Conservation (phyloP, 1,140 invertebrate species). For the Sycobia sp. region DNA sequence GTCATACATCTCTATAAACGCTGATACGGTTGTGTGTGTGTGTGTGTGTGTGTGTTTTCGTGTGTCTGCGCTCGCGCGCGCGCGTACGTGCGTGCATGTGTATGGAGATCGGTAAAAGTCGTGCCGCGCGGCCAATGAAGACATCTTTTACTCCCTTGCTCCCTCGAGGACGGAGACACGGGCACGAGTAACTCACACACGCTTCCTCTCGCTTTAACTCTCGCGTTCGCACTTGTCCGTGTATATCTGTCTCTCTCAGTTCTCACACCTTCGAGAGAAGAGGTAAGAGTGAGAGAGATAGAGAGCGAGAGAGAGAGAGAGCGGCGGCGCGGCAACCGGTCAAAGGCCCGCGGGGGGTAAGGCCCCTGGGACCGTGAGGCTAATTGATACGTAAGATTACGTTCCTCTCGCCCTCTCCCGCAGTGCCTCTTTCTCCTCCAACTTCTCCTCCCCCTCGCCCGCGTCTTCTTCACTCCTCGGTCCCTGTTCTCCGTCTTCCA, state of each 20-base stretch:
- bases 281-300: no score
- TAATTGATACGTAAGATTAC: slow-evolving; percentile 65
- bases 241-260: slow-evolving; percentile 40
- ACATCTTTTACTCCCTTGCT: slow-evolving; percentile 37
- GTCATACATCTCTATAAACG: no score
- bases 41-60: no score
- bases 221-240: background rate
- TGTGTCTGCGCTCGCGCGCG: no score
- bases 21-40: no score
- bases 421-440: no score
- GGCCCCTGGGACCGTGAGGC: slow-evolving; percentile 58
- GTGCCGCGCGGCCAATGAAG: slow-evolving; percentile 44
- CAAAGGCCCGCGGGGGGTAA: slow-evolving; percentile 63
- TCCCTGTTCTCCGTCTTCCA: no score
- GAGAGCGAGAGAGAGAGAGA: no score
- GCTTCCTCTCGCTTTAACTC: background rate
- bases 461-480: background rate
- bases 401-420: slow-evolving; percentile 42
- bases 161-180: no score
- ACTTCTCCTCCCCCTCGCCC: background rate
- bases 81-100: background rate
- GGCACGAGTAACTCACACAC: no score
- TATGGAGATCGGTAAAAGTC: slow-evolving; percentile 15
- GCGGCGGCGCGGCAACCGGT: slow-evolving; percentile 55
- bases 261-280: slow-evolving; percentile 56